Base-by-base conservation (phyloP, 1,140 invertebrate genomes). In the Drosophila sulfurigaster region DNA sequence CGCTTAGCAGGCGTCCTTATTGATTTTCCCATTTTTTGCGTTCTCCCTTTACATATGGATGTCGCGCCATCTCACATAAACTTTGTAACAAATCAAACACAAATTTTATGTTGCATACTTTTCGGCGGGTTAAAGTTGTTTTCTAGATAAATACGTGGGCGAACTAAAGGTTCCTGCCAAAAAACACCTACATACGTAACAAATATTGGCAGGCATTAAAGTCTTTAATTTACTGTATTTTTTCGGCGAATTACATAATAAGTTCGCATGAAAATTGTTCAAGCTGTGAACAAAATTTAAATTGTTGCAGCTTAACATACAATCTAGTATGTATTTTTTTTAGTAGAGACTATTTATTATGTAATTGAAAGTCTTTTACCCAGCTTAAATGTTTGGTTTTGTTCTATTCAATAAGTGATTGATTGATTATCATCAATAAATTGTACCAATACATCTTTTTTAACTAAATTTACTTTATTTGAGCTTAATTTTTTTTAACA, bases 1-100 rank as follows among this genome's bases (percentile, higher is more conserved):
- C 48, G 67, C n/a, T 70, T 76, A 48, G 41, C 15, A 48, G 74
- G 79, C 83, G 78, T 80, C 80, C 73, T 63, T 88, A 87, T 87
- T 48, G 83, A 87, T 87, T 87, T 87, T 87, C 69, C 73, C 72
- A 57, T 16, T 11, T 30, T 70, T 68, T 69, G 38, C 38, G 38
- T 58, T 72, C 43, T 65, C 51, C 65, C 13, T 35, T 25, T 25
- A 25, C 20, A 25, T 25, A 46, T 38, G 35, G 20, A 25, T 45
- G 78, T 54, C 15, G 49, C 48, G 38, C 66, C 73, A 70, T 71
- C 60, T 57, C 10, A 28, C 41, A 8, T 8, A 43, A 51, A 66
- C n/a, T 30, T 65, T 60, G 32, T 52, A 32, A 28, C n/a, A 60
- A 41, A 45, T 32, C 32, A 54, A 41, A 30, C 28, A 45, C 20